These are phyloP conservation scores for Augochlora pura DNA, from an alignment of 1,140 invertebrate genomes.

Conservation along the genomic window DNA sequence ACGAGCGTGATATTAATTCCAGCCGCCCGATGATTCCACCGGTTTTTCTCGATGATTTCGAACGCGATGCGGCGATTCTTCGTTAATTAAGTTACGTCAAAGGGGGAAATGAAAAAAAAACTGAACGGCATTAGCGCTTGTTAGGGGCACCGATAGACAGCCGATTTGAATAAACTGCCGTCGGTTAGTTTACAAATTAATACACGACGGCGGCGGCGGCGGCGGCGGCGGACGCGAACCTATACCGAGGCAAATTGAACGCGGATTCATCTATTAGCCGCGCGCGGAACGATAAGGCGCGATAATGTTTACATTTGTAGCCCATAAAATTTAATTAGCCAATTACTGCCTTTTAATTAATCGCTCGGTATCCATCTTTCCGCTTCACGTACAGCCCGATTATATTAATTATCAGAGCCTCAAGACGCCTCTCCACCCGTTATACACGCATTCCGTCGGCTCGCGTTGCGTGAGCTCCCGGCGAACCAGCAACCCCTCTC, in stretches of 20 bases:
- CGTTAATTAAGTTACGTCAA: neutral
- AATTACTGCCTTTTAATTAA: conserved; percentile 43
- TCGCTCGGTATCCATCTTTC: conserved; percentile 27
- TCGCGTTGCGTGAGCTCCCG: neutral
- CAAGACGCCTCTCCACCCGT: conserved; percentile 10
- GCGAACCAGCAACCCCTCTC: no score
- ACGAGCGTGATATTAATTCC: conserved; percentile 49
- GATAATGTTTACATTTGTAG: conserved; percentile 39
- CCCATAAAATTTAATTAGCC: conserved; percentile 38
- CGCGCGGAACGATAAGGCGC: neutral
- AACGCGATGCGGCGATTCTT: neutral
- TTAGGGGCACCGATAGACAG: neutral
- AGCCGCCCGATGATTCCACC: conserved; percentile 6
- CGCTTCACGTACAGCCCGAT: neutral
- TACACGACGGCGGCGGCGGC: neutral
- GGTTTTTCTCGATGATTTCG: conserved; percentile 4
- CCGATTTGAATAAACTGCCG: neutral
- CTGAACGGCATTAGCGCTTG: neutral
- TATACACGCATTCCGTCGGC: conserved; percentile 8
- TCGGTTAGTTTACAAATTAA: neutral
- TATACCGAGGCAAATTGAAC: no score
- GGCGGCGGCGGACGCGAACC: no score
- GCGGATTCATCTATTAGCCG: neutral
- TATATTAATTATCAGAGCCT: conserved; percentile 33
- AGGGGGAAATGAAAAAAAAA: no score